A percentile compares a stretch with the other conserved stretches of the same genome.
Evolutionary conservation across 2,113 vertebrate genomes (phyloP).

Genomic region (Atractosteus spatula): DNA sequence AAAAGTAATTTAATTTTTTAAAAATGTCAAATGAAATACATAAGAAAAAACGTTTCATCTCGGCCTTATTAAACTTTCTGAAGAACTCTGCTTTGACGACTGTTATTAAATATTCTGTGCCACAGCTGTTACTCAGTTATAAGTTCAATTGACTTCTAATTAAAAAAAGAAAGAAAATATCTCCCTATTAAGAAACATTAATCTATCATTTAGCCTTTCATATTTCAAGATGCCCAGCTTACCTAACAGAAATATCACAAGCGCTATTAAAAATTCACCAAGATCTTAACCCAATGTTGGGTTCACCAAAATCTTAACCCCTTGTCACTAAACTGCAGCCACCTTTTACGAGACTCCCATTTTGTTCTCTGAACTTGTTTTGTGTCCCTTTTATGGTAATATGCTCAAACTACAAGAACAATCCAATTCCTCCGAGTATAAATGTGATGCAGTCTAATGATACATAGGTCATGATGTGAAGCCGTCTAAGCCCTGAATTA

Average conservation of each 20-base stretch:
- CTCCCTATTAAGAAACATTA: constrained; percentile 13
- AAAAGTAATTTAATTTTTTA: too few relatives aligned
- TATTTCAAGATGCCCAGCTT: constrained; percentile 20
- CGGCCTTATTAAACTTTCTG: too few relatives aligned
- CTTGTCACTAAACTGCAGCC: not conserved
- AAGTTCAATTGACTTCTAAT: constrained; percentile 38
- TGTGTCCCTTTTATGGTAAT: not conserved
- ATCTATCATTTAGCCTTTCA: constrained; percentile 26
- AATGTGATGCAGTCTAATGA: not conserved
- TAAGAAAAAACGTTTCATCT: too few relatives aligned
- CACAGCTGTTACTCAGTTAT: not conserved
- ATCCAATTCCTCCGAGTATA: not conserved
- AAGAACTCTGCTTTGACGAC: not conserved
- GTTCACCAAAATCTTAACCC: constrained; percentile 16
- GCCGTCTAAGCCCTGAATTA: not conserved
- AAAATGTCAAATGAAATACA: too few relatives aligned
- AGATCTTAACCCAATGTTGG: constrained; percentile 11
- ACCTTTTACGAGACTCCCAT: not conserved
- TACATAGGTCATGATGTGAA: not conserved
- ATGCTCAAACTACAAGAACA: not conserved
- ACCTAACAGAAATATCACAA: constrained; percentile 13
- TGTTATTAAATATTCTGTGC: not conserved
- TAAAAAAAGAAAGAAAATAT: constrained; percentile 21
- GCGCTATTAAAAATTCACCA: constrained; percentile 27
- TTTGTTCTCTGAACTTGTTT: not conserved